Conservation (phyloP, 1,140 invertebrate species). For the Eulimnadia texana region DNA sequence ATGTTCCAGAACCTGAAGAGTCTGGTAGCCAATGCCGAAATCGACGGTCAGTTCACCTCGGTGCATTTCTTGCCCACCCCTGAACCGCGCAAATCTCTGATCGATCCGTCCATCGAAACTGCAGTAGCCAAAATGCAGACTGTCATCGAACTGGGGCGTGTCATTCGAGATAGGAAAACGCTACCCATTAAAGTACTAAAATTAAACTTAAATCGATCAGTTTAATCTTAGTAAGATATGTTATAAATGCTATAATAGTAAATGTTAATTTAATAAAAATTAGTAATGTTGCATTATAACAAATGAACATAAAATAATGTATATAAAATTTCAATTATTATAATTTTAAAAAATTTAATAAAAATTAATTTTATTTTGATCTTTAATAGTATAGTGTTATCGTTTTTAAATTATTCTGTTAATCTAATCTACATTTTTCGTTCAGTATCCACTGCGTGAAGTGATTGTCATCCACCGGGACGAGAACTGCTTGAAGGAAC, state of each 20-base stretch:
- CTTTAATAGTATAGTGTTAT: background rate
- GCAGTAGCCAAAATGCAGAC: conserved; percentile 85
- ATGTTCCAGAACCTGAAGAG: conserved; percentile 80
- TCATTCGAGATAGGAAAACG: conserved; percentile 81
- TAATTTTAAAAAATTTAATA: no score
- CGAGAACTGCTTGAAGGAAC: conserved; percentile 56
- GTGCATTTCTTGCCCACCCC: conserved; percentile 85
- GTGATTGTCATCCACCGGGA: conserved; percentile 88
- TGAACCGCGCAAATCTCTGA: conserved; percentile 46
- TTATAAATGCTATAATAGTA: no score
- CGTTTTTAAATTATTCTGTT: conserved; percentile 2
- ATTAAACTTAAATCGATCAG: no score
- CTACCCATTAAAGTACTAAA: conserved; percentile 69
- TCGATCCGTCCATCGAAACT: conserved; percentile 74
- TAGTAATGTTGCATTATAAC: conserved; percentile 7
- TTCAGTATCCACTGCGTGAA: conserved; percentile 84
- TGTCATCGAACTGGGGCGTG: conserved; percentile 84
- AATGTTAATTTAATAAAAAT: background rate
- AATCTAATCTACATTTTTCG: conserved; percentile 20
- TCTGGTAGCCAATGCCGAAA: conserved; percentile 26
- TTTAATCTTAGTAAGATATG: no score
- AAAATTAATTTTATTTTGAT: no score
- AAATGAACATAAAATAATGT: no score
- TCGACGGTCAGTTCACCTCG: conserved; percentile 40
- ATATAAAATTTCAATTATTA: no score